Conservation (phyloP, 2,797 vertebrate genomes). For the Mareca strepera region DNA sequence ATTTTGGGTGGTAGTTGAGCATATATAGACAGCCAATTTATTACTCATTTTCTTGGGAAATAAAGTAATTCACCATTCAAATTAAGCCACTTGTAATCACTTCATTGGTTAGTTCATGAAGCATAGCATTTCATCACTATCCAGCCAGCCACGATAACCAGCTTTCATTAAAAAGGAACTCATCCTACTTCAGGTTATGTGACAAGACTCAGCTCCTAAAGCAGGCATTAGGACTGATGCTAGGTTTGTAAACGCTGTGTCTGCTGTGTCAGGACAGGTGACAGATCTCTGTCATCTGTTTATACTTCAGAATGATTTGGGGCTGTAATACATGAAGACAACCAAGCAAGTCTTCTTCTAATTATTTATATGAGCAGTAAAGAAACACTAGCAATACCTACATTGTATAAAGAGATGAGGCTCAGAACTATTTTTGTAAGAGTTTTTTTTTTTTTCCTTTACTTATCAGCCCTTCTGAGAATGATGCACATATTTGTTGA, state of each 20-base stretch:
- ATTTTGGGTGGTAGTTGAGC: background rate
- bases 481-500: rapidly evolving
- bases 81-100: background rate
- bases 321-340: background rate
- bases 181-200: background rate
- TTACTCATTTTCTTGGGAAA: background rate
- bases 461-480: background rate
- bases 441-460: background rate
- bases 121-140: background rate
- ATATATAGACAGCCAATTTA: background rate
- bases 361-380: background rate
- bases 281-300: background rate
- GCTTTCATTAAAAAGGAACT: background rate
- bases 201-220: background rate
- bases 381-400: background rate
- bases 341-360: background rate
- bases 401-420: too few relatives aligned
- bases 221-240: background rate
- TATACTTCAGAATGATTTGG: background rate
- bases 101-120: background rate
- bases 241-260: background rate
- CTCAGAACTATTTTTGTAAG: background rate
- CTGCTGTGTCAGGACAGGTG: background rate
- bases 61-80: background rate
- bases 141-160: background rate